Evolutionary conservation across 2,113 vertebrate genomes (phyloP).

Genomic region (Pao palembangensis): DNA sequence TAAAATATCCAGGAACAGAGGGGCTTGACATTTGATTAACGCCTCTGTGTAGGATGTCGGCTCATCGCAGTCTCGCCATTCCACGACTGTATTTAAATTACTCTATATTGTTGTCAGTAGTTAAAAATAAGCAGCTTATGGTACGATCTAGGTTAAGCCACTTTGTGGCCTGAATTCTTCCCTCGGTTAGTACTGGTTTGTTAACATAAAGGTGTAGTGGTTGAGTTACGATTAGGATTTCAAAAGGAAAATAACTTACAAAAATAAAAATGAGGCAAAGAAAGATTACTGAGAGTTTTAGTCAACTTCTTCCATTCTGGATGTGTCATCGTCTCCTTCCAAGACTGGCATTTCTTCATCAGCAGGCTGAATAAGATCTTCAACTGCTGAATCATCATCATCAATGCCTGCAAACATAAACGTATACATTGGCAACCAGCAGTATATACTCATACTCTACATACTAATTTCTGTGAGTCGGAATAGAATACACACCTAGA

Average conservation of each 20-base stretch:
- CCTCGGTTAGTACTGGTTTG: conserved; percentile 6
- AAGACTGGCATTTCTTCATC: conserved; percentile 81
- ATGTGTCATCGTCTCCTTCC: conserved; percentile 80
- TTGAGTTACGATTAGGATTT: conserved; percentile 10
- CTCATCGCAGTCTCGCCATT: no score
- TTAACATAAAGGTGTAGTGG: conserved; percentile 20
- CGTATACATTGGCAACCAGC: conserved; percentile 56
- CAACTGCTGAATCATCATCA: conserved; percentile 74
- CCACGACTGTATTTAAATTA: conserved; percentile 20
- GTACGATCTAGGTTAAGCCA: conserved; percentile 19
- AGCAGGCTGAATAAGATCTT: conserved; percentile 69
- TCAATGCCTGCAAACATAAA: conserved; percentile 72
- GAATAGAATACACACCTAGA: conserved; percentile 69
- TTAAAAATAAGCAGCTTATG: conserved; percentile 21
- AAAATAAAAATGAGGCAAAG: conserved; percentile 38
- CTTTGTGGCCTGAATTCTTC: conserved; percentile 15
- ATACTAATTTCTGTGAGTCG: conserved; percentile 32
- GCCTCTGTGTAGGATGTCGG: no score
- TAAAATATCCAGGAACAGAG: conserved; percentile 2
- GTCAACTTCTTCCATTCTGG: conserved; percentile 83
- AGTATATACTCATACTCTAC: background rate
- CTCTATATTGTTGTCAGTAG: conserved; percentile 33
- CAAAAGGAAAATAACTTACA: conserved; percentile 40
- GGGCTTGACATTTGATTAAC: no score
- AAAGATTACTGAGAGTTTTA: conserved; percentile 47